Base-by-base conservation (phyloP, 2,113 vertebrate species). In the Thinocorus orbignyianus region DNA sequence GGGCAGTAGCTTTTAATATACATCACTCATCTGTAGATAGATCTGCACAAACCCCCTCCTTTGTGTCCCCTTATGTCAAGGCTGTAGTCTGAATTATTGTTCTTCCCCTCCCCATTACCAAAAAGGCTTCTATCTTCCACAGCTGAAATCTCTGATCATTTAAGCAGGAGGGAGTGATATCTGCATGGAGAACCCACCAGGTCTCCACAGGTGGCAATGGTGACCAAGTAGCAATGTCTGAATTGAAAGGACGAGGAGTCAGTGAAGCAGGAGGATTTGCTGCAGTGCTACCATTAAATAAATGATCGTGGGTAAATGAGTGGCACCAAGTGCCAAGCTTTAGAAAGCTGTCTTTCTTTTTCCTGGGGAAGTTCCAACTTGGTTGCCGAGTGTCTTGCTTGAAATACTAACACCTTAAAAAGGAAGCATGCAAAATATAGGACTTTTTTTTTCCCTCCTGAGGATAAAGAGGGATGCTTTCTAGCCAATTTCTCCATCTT, bases 321-420 rank as follows among this genome's bases (percentile, higher is more conserved):
- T 46, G 61, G 77, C 60, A 90, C 76, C 65, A 41, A 55, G 35
- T 74, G 86, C 55, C 57, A 82, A 81, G 88, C 76, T 88, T 91
- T 93, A 31, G 26, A 68, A 93, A 84, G 39, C 77, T 90, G 68
- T 70, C 81, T 82, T 3, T 82, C 11, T 90, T 22, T 91, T 88
- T 93, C 19, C 37, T 97, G 89, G 55, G 86, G 65, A 84, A 65
- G 42, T 69, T 94, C 81, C 81, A 87, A 25, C 17, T 55, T 85
- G 26, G 48, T 84, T 60, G 48, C 39, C 1, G 4, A 55, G 69
- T 81, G 48, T 71, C 89, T 52, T 74, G 19, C 44, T 71, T 79
- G 81, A 93, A 65, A 69, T n/a, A 31, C 51, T 17, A 60, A 80
- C 10, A 46, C 51, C 51, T 93, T 65, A 35, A 65, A 88, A 80